Evolutionary conservation across 2,888 invertebrate genomes (phyloP).

Genomic region (Argyra leucocephala): DNA sequence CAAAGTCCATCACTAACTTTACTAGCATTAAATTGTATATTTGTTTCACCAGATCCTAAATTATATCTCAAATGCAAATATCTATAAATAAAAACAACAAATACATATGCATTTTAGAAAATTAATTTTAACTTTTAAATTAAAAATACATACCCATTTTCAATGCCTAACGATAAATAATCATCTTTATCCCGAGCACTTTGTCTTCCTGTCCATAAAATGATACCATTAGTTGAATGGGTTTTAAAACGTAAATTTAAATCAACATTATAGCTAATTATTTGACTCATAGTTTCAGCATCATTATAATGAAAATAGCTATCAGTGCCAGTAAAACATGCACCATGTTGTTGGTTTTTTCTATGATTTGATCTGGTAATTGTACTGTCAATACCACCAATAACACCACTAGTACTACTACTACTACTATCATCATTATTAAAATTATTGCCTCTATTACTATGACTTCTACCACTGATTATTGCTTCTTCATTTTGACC

Average conservation of each 20-base stretch:
- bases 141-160: slow-evolving; percentile 49
- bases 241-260: slow-evolving; percentile 81
- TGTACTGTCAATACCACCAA: not conserved
- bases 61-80: slow-evolving; percentile 60
- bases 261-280: slow-evolving; percentile 75
- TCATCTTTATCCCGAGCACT: slow-evolving; percentile 55
- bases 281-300: slow-evolving; percentile 73
- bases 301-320: slow-evolving; percentile 84
- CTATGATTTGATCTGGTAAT: slow-evolving; percentile 10
- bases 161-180: slow-evolving; percentile 76
- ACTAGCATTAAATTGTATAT: slow-evolving; percentile 73
- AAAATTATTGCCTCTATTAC: slow-evolving; percentile 20
- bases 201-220: slow-evolving; percentile 75
- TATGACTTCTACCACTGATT: slow-evolving; percentile 1
- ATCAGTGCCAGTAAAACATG: slow-evolving; percentile 72
- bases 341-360: slow-evolving; percentile 40
- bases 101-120: slow-evolving; percentile 2
- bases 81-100: slow-evolving; percentile 25
- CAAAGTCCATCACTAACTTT: slow-evolving; percentile 79
- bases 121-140: not conserved
- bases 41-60: slow-evolving; percentile 76
- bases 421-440: slow-evolving; percentile 26
- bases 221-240: slow-evolving; percentile 58
- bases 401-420: slow-evolving; percentile 25
- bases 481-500: slow-evolving; percentile 14